A percentile compares a stretch with the other conserved stretches of the same genome.
These are phyloP conservation scores for Caranx melampygus DNA, from an alignment of 2,113 vertebrate genomes.

Conservation along the genomic window DNA sequence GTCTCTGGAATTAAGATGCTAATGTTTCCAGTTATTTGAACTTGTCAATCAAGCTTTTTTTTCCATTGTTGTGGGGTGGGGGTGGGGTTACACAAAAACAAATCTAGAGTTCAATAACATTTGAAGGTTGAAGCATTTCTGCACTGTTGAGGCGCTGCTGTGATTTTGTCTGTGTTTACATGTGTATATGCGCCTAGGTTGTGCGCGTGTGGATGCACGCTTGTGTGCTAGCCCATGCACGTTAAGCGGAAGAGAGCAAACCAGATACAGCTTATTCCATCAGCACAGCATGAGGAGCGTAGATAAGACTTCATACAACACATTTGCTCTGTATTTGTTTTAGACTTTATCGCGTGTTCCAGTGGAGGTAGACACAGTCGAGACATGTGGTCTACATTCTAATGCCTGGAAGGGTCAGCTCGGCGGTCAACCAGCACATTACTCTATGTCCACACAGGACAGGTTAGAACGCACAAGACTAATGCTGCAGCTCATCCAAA, in stretches of 20 bases:
- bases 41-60: constrained; percentile 75
- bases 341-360: constrained; percentile 75
- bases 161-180: constrained; percentile 20
- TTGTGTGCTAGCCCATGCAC: constrained; percentile 27
- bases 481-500: constrained; percentile 82
- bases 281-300: constrained; percentile 57
- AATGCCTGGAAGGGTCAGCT: constrained; percentile 79
- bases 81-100: constrained; percentile 37
- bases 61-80: constrained; percentile 21
- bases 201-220: background rate
- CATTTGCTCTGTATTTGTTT: constrained; percentile 77
- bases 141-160: constrained; percentile 12
- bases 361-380: constrained; percentile 63
- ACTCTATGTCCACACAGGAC: constrained; percentile 82
- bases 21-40: constrained; percentile 77
- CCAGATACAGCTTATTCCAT: constrained; percentile 67
- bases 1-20: constrained; percentile 79
- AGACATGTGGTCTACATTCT: constrained; percentile 82
- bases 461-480: constrained; percentile 81
- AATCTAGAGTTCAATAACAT: constrained; percentile 69
- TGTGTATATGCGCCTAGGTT: constrained; percentile 18
- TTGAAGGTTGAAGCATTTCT: constrained; percentile 66
- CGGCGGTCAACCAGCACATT: constrained; percentile 84
- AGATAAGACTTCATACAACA: constrained; percentile 77
- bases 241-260: constrained; percentile 64